Percentiles rank a stretch among this genome's conserved stretches.
phyloP scores from a whole-genome alignment of 2,797 vertebrate genomes.

The Falco concolor region DNA sequence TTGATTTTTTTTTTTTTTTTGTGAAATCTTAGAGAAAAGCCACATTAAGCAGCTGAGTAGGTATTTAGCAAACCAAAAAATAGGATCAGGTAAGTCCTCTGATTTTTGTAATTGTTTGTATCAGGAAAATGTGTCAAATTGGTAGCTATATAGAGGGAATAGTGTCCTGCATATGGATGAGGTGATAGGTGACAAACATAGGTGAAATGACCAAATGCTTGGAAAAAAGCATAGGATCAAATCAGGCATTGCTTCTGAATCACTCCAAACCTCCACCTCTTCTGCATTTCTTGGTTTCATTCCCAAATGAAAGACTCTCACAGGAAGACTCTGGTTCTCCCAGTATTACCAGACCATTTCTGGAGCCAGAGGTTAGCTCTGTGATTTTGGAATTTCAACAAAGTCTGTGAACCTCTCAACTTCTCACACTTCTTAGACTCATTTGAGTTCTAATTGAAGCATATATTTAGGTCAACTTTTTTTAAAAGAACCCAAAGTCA shows the following conservation, averaged over 20 bases:
- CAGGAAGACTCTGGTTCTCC: neutral
- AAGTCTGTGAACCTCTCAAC: neutral
- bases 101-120: neutral
- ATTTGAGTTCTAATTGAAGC: neutral
- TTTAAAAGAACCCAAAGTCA: neutral
- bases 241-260: neutral
- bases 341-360: neutral
- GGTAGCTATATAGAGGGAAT: neutral
- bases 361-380: neutral
- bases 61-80: neutral
- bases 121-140: neutral
- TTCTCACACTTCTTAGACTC: neutral
- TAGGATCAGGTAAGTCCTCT: neutral
- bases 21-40: neutral
- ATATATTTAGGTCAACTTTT: neutral
- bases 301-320: neutral
- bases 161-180: neutral
- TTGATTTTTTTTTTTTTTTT: neutral
- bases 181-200: neutral
- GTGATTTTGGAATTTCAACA: neutral
- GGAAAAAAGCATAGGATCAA: neutral
- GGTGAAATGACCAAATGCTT: neutral
- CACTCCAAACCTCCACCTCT: neutral
- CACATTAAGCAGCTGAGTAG: neutral
- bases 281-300: neutral